phyloP scores from a whole-genome alignment of 2,113 vertebrate genomes.

The Meleagris gallopavo region DNA sequence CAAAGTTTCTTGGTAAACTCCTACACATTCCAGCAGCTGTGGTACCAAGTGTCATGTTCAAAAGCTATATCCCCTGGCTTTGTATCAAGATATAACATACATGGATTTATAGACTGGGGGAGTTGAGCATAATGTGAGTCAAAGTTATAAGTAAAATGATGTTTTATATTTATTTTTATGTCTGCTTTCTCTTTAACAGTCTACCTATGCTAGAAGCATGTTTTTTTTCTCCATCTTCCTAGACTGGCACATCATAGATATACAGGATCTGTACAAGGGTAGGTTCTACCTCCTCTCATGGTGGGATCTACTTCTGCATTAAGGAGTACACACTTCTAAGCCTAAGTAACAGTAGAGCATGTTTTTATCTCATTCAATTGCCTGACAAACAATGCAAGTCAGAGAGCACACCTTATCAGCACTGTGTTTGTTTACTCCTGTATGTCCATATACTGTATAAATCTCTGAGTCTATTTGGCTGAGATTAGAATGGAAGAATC shows the following conservation, averaged over 20 bases:
- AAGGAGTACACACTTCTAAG: neutral
- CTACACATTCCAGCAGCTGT: neutral
- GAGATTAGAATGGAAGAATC: slow-evolving; percentile 42
- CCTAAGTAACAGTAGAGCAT: neutral
- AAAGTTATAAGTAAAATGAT: neutral
- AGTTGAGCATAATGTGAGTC: neutral
- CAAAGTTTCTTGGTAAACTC: neutral
- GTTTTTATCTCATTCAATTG: slow-evolving; percentile 36
- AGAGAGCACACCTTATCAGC: slow-evolving; percentile 17
- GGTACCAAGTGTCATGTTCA: neutral
- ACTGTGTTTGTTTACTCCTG: slow-evolving; percentile 22
- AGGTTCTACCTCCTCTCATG: neutral
- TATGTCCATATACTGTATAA: slow-evolving; percentile 3
- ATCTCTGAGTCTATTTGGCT: slow-evolving; percentile 15
- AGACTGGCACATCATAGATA: neutral
- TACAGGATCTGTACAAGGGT: neutral
- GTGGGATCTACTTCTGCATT: neutral
- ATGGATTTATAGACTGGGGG: neutral
- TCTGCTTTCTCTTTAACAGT: neutral
- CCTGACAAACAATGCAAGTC: slow-evolving; percentile 9
- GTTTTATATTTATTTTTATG: neutral
- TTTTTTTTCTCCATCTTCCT: neutral
- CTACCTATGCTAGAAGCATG: neutral
- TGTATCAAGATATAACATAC: neutral
- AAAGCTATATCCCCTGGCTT: neutral